Base-by-base conservation (phyloP, 2,888 invertebrate genomes). In the Troides helena region DNA sequence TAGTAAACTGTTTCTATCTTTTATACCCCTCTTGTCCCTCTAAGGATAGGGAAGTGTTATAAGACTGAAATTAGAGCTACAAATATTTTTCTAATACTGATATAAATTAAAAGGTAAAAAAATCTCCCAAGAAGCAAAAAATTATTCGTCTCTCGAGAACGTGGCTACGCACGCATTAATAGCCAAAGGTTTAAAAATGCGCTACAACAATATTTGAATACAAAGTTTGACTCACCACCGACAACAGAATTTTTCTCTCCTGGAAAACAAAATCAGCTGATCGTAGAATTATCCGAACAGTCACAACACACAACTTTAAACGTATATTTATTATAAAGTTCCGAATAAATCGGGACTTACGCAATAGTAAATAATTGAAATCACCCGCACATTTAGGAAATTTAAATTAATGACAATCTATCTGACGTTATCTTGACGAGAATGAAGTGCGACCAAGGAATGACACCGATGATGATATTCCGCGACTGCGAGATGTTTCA, bases 141-240 rank as follows among this genome's bases (percentile, higher is more conserved):
- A 59, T 18, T 18, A 8, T 53, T n/a, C 4, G 53, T 21, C 50
- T 59, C 10, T 50, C 21, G 39, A 68, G 68, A 39, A 6, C 59
- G 21, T 36, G 18, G 53, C 50, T 21, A 23, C 23, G n/a, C 2
- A 6, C 36, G 58, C 14, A 53, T 56, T 25, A 63, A n/a, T 36
- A 36, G 4, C 18, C 30, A 64, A 69, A 23, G 58, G 63, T 64
- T 39, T 62, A 60, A 66, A 59, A 59, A 65, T 30, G 59, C 17
- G 18, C 6, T 60, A 50, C 58, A 23, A 50, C 58, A 23, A 63
- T 17, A 64, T 61, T 66, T 62, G 36, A 70, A 66, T 62, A 66
- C 57, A 66, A 69, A 65, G 21, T 30, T 65, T 43, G 50, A 70
- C 66, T 70, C 62, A 70, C 70, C 62, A 70, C 70, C 66, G 66